Conservation (phyloP, 2,888 invertebrate genomes). For the Macrosiphum euphorbiae region DNA sequence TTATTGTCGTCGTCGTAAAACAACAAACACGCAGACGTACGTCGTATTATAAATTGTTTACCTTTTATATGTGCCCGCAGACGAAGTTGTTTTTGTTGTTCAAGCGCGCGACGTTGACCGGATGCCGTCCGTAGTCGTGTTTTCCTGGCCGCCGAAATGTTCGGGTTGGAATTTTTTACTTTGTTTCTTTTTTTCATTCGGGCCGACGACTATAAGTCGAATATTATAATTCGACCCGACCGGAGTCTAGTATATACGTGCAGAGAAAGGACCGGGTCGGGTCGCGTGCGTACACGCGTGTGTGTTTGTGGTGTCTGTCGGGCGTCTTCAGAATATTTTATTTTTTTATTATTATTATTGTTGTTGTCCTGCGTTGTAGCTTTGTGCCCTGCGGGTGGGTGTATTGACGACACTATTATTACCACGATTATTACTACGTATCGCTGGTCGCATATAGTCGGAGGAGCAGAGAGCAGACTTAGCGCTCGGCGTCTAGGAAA, state of each 20-base stretch:
- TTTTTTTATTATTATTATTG: neutral
- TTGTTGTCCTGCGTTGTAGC: neutral
- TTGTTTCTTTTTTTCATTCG: neutral
- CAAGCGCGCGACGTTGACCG: constrained; percentile 17
- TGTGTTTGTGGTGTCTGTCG: neutral
- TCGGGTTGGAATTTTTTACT: constrained; percentile 38
- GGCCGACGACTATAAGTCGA: constrained; percentile 18
- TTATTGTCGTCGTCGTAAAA: neutral
- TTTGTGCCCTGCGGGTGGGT: neutral
- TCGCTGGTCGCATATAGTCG: neutral
- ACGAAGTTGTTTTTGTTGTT: constrained; percentile 35
- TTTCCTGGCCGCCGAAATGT: neutral
- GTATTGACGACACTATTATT: constrained; percentile 17
- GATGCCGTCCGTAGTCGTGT: constrained; percentile 38
- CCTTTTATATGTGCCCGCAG: constrained; percentile 15
- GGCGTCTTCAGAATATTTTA: neutral
- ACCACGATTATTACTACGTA: neutral
- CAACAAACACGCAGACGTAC: neutral
- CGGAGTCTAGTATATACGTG: neutral
- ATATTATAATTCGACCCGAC: constrained; percentile 32
- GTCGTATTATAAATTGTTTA: constrained; percentile 43
- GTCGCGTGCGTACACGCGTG: neutral
- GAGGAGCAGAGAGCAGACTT: neutral
- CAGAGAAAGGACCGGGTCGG: neutral
- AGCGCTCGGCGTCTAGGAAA: neutral